Conservation (phyloP, 2,113 vertebrate genomes). For the Genyomyrus donnyi region DNA sequence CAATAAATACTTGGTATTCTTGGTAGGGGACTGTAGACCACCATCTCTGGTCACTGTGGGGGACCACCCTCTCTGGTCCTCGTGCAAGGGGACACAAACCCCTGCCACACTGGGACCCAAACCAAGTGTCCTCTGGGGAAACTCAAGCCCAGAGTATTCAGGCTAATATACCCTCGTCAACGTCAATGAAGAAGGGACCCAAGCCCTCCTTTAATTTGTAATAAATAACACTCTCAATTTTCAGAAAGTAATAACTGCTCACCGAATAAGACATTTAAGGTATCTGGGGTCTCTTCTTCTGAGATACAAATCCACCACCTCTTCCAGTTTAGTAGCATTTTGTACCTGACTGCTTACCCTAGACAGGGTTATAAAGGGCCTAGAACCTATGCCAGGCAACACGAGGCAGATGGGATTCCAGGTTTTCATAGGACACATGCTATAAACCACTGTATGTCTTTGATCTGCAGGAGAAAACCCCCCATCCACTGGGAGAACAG, state of each 20-base stretch:
- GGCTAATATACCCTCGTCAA: no score
- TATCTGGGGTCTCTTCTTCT: not conserved
- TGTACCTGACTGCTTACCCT: not conserved
- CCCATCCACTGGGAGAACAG: not conserved
- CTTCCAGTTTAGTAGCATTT: not conserved
- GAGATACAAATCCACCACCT: not conserved
- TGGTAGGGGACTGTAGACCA: not conserved
- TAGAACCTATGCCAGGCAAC: not conserved
- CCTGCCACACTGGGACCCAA: no score
- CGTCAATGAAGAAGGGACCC: no score
- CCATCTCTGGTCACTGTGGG: not conserved
- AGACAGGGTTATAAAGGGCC: not conserved
- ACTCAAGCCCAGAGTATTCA: not conserved
- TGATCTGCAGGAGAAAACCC: not conserved
- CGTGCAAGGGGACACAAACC: not conserved
- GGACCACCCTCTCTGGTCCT: not conserved
- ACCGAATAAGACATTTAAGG: not conserved
- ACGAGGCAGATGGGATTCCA: not conserved
- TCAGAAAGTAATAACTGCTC: not conserved
- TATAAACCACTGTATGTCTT: not conserved
- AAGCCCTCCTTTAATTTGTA: not conserved
- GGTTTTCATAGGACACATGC: not conserved
- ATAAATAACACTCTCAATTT: not conserved
- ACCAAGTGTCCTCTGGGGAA: not conserved
- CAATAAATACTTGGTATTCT: not conserved